Conservation (phyloP, 2,113 vertebrate species). For the Rhinolophus sinicus region DNA sequence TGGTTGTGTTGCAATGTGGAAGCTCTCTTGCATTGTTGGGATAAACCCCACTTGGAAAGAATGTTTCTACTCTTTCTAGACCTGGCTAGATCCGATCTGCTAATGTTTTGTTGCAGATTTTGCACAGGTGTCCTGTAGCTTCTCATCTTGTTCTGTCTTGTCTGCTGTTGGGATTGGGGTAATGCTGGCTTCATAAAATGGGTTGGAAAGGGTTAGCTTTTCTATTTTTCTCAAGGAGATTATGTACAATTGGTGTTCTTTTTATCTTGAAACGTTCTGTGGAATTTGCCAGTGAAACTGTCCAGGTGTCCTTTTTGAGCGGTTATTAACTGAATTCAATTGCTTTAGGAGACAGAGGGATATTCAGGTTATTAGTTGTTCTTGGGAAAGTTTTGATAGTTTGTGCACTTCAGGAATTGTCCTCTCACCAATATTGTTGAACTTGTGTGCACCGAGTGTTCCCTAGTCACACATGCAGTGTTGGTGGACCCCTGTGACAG, state of each 20-base stretch:
- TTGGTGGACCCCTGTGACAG: too few relatives aligned
- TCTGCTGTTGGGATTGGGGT: too few relatives aligned
- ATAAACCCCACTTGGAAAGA: accelerated
- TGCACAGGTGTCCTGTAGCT: too few relatives aligned
- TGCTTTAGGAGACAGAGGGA: neutral
- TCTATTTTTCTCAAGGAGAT: neutral
- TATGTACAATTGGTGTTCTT: neutral
- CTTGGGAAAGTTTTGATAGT: neutral
- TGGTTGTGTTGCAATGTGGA: too few relatives aligned
- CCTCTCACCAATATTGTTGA: accelerated
- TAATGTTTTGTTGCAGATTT: neutral
- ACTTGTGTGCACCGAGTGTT: accelerated
- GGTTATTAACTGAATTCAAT: accelerated
- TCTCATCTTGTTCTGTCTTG: too few relatives aligned
- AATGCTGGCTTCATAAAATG: accelerated
- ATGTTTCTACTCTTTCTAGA: accelerated
- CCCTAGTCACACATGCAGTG: accelerated
- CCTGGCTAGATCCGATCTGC: accelerated
- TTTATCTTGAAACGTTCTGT: neutral
- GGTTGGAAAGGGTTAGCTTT: too few relatives aligned
- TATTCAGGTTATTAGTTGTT: neutral
- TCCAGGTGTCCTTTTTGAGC: neutral
- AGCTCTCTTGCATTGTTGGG: too few relatives aligned
- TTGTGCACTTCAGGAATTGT: neutral
- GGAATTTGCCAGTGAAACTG: neutral